Conservation (phyloP, 2,888 invertebrate species). For the Automeris io region DNA sequence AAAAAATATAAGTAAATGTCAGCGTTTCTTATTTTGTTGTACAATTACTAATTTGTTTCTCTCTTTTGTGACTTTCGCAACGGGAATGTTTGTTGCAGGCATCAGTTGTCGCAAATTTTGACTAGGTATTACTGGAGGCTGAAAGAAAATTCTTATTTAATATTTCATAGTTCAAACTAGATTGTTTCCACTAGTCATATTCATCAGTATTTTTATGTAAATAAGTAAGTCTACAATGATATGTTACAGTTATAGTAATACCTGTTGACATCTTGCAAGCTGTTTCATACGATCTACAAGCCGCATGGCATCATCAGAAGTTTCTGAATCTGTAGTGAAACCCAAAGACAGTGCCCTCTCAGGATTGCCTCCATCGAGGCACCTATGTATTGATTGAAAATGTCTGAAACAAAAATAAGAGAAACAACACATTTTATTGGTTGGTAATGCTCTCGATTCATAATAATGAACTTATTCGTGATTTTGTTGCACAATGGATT, state of each 20-base stretch:
- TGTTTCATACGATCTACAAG: slow-evolving; percentile 69
- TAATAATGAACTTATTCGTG: too few relatives aligned
- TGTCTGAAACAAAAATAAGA: slow-evolving; percentile 39
- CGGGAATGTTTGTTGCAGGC: slow-evolving; percentile 78
- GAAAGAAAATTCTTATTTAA: slow-evolving; percentile 32
- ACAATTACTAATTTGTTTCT: slow-evolving; percentile 90
- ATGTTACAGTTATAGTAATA: slow-evolving; percentile 21
- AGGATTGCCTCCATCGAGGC: slow-evolving; percentile 47
- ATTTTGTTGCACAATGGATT: too few relatives aligned
- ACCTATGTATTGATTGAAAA: slow-evolving; percentile 59
- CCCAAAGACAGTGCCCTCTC: slow-evolving; percentile 56
- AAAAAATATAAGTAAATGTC: slow-evolving; percentile 32
- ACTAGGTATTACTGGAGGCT: slow-evolving; percentile 78
- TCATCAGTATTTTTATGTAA: too few relatives aligned
- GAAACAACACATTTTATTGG: not conserved
- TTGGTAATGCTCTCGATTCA: too few relatives aligned
- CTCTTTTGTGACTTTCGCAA: slow-evolving; percentile 88
- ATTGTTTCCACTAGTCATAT: too few relatives aligned
- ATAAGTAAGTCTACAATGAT: too few relatives aligned
- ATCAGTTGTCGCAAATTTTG: slow-evolving; percentile 83
- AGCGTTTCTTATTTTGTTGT: slow-evolving; percentile 79
- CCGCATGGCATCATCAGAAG: slow-evolving; percentile 67
- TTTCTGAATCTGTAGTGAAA: slow-evolving; percentile 63
- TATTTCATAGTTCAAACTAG: too few relatives aligned
- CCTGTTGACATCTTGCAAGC: slow-evolving; percentile 59